Evolutionary conservation across 2,888 invertebrate genomes (phyloP).

Genomic region (Pandemis cinnamomeana): DNA sequence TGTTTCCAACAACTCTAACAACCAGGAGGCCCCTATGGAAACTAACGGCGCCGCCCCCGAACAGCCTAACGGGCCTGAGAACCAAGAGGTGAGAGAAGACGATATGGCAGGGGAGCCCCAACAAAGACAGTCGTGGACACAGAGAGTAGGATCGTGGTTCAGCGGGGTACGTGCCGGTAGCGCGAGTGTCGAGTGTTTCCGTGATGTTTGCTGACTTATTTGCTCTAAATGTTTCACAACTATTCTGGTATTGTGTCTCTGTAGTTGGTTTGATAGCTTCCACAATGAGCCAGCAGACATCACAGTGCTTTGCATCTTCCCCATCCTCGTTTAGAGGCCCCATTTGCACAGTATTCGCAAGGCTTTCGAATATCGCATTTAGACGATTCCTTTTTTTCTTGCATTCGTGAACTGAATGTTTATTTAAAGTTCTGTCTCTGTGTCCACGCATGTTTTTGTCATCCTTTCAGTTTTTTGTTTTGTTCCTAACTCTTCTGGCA

Average conservation of each 20-base stretch:
- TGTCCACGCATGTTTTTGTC: conserved; percentile 83
- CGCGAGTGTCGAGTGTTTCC: conserved; percentile 65
- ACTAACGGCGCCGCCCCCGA: conserved; percentile 80
- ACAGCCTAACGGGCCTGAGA: conserved; percentile 73
- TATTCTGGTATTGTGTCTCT: not conserved
- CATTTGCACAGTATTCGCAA: conserved; percentile 78
- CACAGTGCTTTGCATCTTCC: conserved; percentile 66
- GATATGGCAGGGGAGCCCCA: conserved; percentile 75
- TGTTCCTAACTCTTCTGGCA: conserved; percentile 56
- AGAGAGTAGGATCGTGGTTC: conserved; percentile 89
- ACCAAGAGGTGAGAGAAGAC: conserved; percentile 82
- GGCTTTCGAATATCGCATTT: conserved; percentile 59
- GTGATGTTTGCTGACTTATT: conserved; percentile 73
- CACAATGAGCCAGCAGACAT: conserved; percentile 68
- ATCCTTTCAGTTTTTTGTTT: conserved; percentile 51
- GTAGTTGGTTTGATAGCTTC: conserved; percentile 10
- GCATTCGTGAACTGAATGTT: conserved; percentile 52
- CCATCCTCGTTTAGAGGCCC: conserved; percentile 76
- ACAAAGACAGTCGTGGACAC: conserved; percentile 87
- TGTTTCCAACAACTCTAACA: conserved; percentile 56
- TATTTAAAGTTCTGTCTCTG: conserved; percentile 70
- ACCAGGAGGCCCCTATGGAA: conserved; percentile 76
- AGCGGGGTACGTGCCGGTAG: conserved; percentile 87
- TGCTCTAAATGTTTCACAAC: not conserved
- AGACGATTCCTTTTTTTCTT: conserved; percentile 56